phyloP scores from a whole-genome alignment of 2,888 invertebrate species.

The Epicampocera succincta region DNA sequence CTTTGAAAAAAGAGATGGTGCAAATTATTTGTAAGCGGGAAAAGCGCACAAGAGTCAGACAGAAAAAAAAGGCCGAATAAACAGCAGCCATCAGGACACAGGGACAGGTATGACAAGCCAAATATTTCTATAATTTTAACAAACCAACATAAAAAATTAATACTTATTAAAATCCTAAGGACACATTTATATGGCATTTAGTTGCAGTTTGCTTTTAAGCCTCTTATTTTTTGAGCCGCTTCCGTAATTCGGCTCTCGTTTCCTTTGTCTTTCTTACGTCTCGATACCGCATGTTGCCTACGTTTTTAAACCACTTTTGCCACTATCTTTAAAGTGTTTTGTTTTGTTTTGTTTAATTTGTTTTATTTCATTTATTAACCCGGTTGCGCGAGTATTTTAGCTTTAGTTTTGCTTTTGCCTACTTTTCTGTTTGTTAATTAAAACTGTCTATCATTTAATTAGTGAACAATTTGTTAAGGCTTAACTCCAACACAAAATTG shows the following conservation, averaged over 20 bases:
- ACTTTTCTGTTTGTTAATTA: conserved; percentile 49
- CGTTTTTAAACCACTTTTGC: conserved; percentile 15
- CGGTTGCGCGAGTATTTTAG: no score
- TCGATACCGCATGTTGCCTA: not conserved
- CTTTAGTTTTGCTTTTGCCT: conserved; percentile 6
- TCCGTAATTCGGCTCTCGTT: not conserved
- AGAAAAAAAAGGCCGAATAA: conserved; percentile 40
- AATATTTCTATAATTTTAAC: conserved; percentile 6
- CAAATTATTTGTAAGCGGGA: not conserved
- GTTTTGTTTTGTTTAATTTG: not conserved
- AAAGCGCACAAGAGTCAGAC: conserved; percentile 26
- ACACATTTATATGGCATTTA: no score
- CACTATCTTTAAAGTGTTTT: conserved; percentile 1
- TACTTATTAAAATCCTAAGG: not conserved
- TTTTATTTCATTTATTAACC: not conserved
- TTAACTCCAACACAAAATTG: conserved; percentile 47
- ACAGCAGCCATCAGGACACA: conserved; percentile 76
- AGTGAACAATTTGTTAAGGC: conserved; percentile 69
- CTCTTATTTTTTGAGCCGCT: not conserved
- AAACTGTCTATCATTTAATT: conserved; percentile 71
- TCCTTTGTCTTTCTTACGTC: not conserved
- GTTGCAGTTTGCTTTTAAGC: not conserved
- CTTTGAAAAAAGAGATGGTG: not conserved
- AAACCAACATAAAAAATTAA: not conserved
- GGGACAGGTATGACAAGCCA: conserved; percentile 74